These are phyloP conservation scores for Lepisosteus osseus DNA, from an alignment of 2,113 vertebrate genomes.

Conservation along the genomic window DNA sequence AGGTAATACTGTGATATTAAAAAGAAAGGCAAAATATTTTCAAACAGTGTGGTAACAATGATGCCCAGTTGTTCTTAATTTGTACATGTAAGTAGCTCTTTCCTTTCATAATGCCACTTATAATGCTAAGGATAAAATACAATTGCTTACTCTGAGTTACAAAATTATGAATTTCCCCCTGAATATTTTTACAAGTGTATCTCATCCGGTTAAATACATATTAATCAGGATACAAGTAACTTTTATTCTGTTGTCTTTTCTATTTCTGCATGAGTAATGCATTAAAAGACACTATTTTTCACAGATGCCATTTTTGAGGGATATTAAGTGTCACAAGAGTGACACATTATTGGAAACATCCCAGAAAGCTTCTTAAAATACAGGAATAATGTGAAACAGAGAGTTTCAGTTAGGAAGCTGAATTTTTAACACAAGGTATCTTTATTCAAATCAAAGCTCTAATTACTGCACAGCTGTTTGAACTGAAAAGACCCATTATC, in stretches of 20 bases:
- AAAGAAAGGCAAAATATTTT: background rate
- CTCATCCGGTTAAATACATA: background rate
- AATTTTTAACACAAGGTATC: constrained; percentile 26
- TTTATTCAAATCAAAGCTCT: constrained; percentile 35
- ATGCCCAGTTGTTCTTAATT: background rate
- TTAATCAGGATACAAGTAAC: too few species aligned
- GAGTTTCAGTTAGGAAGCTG: constrained; percentile 8
- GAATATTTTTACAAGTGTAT: background rate
- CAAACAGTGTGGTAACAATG: background rate
- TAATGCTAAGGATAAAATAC: background rate
- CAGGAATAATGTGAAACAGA: constrained; percentile 62
- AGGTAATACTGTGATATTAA: background rate
- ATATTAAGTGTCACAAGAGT: constrained; percentile 46
- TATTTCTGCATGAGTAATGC: too few species aligned
- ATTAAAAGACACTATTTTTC: constrained; percentile 21
- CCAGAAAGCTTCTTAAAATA: constrained; percentile 45
- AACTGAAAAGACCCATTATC: constrained; percentile 31
- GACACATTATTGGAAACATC: constrained; percentile 60
- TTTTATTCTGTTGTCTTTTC: too few species aligned
- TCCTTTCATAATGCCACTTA: background rate
- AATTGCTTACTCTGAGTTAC: background rate
- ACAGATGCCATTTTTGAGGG: constrained; percentile 46
- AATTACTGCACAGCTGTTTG: constrained; percentile 29
- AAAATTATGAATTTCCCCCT: background rate
- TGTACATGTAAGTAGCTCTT: background rate